Conservation (phyloP, 2,797 vertebrate species). For the Eutrigla gurnardus region DNA sequence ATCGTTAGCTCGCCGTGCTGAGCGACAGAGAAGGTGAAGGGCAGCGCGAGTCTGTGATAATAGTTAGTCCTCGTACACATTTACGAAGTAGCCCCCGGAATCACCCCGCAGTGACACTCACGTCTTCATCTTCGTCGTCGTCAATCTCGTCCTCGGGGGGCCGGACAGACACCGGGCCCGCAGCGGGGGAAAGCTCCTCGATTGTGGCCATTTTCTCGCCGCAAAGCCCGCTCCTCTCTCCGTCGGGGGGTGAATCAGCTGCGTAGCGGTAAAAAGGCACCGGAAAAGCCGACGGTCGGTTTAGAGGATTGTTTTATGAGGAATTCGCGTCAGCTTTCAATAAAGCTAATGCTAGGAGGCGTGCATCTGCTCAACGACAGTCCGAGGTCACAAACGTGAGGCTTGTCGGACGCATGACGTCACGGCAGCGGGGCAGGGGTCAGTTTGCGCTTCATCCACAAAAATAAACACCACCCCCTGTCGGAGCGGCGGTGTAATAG, state of each 20-base stretch:
- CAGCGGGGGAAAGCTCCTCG: constrained; percentile 81
- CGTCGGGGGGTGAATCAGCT: background rate
- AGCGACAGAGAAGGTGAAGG: background rate
- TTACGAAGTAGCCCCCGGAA: rapidly evolving
- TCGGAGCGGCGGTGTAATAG: constrained; percentile 32
- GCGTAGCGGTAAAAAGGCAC: background rate
- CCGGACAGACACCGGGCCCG: constrained; percentile 80
- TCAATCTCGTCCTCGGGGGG: constrained; percentile 85
- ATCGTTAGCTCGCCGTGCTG: background rate
- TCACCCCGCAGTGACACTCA: constrained; percentile 40
- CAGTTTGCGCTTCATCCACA: background rate
- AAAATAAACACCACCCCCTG: constrained; percentile 63
- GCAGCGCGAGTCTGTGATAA: rapidly evolving
- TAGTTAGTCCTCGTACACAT: background rate
- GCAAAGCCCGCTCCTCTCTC: constrained; percentile 12
- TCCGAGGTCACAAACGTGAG: constrained; percentile 83
- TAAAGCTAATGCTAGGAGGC: constrained; percentile 26
- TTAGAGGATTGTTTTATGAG: background rate
- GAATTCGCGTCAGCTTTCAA: constrained; percentile 2
- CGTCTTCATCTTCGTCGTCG: constrained; percentile 87
- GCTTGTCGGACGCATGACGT: constrained; percentile 65
- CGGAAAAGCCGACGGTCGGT: background rate
- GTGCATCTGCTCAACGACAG: constrained; percentile 33
- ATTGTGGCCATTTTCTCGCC: constrained; percentile 76
- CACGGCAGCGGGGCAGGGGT: constrained; percentile 44